Base-by-base conservation (phyloP, 2,888 invertebrate species). In the Eupithecia centaureata region DNA sequence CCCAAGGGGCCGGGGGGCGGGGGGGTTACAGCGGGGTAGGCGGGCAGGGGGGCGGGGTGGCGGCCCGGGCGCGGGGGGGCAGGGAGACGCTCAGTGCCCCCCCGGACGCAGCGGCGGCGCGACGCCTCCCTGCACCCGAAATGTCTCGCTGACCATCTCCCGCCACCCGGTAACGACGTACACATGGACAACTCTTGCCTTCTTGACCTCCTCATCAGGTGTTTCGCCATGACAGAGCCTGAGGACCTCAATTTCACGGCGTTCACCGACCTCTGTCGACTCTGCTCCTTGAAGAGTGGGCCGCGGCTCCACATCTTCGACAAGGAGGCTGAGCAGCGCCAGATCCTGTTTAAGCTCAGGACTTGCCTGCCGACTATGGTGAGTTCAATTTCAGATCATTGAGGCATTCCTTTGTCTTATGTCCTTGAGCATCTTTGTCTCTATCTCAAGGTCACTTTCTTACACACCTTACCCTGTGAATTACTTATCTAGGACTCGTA, bases 271-370 rank as follows among this genome's bases (percentile, higher is more conserved):
- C 93, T 96, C 78, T 96, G 96, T 86, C 94, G 96, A 83, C 93
- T 96, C 76, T 96, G 96, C 86, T 95, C 95, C 77, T 91, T 96
- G 78, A 95, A 95, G 88, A 95, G 95, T 83, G 95, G 95, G 74
- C 95, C 95, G 77, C 93, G 95, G 85, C 93, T 96, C 77, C 95
- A 95, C 85, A 95, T 96, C 82, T 96, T 96, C 85, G 96, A 95
- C 83, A 95, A 95, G 85, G 95, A 95, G 85, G 95, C 95, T 63
- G 96, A 96, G 84, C 95, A 95, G 85, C 91, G 95, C 77, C 95
- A 96, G 88, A 91, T 96, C 76, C 91, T 95, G 68, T 95, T 95
- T 85, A 96, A 96, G 85, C 94, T 96, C 82, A 94, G 95, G 82
- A 95, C 95, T 78, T 94, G 95, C 81, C 91, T 96, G 84, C 95